Evolutionary conservation across 2,113 vertebrate genomes (phyloP).

Genomic region (Paedocypris sp.): DNA sequence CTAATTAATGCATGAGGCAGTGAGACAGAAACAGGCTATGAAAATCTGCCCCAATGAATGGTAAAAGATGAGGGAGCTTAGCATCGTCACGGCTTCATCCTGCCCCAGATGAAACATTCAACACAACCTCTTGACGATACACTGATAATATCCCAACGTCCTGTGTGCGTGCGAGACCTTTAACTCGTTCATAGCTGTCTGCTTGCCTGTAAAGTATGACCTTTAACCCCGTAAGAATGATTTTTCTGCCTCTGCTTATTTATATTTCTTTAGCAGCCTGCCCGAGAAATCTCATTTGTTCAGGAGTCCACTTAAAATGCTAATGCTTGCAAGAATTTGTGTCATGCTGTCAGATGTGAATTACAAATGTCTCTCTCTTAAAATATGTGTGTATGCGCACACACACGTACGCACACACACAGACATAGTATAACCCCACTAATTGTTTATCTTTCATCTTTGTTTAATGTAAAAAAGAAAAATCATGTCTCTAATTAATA

Average conservation of each 20-base stretch:
- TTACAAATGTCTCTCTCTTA: neutral
- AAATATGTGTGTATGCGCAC: too few relatives aligned
- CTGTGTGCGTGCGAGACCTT: neutral
- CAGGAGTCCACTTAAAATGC: neutral
- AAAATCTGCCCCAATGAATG: constrained; percentile 4
- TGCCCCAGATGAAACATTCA: constrained; percentile 19
- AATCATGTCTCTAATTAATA: too few relatives aligned
- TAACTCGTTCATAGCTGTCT: constrained; percentile 55
- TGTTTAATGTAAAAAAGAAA: too few relatives aligned
- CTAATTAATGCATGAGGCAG: constrained; percentile 39
- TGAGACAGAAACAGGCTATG: constrained; percentile 28
- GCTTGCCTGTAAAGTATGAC: constrained; percentile 42
- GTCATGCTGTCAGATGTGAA: neutral
- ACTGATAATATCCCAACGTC: constrained; percentile 10
- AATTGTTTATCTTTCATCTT: too few relatives aligned
- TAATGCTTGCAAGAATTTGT: neutral
- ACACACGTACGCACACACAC: too few relatives aligned
- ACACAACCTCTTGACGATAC: neutral
- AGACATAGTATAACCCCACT: too few relatives aligned
- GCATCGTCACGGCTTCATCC: constrained; percentile 20
- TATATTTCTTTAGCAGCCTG: constrained; percentile 47
- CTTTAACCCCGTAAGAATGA: constrained; percentile 38
- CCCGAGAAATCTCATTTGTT: constrained; percentile 2
- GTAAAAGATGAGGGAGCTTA: constrained; percentile 14
- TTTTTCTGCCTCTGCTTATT: constrained; percentile 8